These are phyloP conservation scores for Ennomos erosarius DNA, from an alignment of 2,888 invertebrate genomes.

Conservation along the genomic window DNA sequence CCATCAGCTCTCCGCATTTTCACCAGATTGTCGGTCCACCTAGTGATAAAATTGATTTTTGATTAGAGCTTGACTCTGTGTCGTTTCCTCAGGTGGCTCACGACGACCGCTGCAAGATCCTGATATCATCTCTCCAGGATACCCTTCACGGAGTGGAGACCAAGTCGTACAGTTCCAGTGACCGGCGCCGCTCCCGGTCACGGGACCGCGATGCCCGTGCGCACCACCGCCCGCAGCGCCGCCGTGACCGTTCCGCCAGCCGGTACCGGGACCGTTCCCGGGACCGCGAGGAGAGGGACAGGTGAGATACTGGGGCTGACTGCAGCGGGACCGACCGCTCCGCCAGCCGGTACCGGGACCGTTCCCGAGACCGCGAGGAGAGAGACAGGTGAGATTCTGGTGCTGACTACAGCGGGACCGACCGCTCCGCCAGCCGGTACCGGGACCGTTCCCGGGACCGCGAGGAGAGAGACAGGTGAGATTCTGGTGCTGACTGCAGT, in stretches of 20 bases:
- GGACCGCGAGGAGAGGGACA: conserved; percentile 76
- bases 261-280: conserved; percentile 75
- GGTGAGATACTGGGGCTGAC: too few species aligned
- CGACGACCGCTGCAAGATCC: conserved; percentile 98
- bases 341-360: conserved; percentile 72
- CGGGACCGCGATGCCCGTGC: conserved; percentile 65
- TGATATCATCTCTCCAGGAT: conserved; percentile 98
- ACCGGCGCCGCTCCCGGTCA: conserved; percentile 79
- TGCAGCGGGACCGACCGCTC: conserved; percentile 74
- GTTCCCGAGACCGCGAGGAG: conserved; percentile 76
- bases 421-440: conserved; percentile 73
- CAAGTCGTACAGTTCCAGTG: conserved; percentile 94
- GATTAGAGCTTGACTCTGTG: neutral
- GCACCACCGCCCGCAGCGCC: conserved; percentile 72
- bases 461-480: conserved; percentile 76
- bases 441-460: conserved; percentile 75
- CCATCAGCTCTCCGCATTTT: too few species aligned
- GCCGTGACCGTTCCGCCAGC: conserved; percentile 72
- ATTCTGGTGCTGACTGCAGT: too few species aligned
- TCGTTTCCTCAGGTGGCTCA: conserved; percentile 88
- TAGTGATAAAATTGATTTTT: too few species aligned
- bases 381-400: conserved; percentile 75
- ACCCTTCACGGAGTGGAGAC: conserved; percentile 98
- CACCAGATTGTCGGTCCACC: too few species aligned
- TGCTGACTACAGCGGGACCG: conserved; percentile 73